Percentiles rank a stretch among this genome's conserved stretches.
Conservation (phyloP, 2,797 vertebrate species). For the Zenarchopterus dispar region DNA sequence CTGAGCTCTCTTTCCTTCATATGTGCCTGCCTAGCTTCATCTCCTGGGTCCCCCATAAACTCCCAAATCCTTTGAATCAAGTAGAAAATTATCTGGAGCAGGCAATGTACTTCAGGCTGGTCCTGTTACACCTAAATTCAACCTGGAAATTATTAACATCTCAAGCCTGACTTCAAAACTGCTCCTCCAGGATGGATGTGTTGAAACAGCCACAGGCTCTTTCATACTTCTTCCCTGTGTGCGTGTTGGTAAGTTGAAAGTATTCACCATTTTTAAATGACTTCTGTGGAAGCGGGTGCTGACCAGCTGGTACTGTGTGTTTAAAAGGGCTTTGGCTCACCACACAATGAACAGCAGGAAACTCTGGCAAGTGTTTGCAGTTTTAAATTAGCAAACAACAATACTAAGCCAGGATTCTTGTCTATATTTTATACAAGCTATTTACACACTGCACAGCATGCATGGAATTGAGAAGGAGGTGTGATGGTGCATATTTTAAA, state of each 20-base stretch:
- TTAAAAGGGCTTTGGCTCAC: constrained; percentile 56
- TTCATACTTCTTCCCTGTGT: constrained; percentile 20
- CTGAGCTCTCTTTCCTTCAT: constrained; percentile 17
- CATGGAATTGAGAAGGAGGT: constrained; percentile 15
- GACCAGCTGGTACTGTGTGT: constrained; percentile 71
- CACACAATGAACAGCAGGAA: constrained; percentile 54
- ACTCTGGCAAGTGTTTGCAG: constrained; percentile 40
- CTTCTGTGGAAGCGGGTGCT: constrained; percentile 57
- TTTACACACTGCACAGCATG: constrained; percentile 30
- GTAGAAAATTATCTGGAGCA: constrained; percentile 40
- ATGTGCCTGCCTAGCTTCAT: constrained; percentile 40
- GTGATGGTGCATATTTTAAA: constrained; percentile 48
- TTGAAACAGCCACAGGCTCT: constrained; percentile 40
- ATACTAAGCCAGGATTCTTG: constrained; percentile 31
- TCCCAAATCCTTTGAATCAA: constrained; percentile 59
- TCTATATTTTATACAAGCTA: constrained; percentile 34
- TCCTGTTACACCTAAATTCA: constrained; percentile 19
- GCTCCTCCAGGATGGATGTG: constrained; percentile 26
- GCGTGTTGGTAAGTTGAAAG: constrained; percentile 38
- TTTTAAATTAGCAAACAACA: constrained; percentile 61
- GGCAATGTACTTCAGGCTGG: constrained; percentile 40
- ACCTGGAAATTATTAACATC: constrained; percentile 58
- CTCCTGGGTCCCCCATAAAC: constrained; percentile 32
- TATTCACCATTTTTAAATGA: constrained; percentile 63
- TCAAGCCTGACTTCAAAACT: constrained; percentile 56